A percentile compares a stretch with the other conserved stretches of the same genome.
phyloP scores from a whole-genome alignment of 2,113 vertebrate genomes.

The Epinephelus moara region DNA sequence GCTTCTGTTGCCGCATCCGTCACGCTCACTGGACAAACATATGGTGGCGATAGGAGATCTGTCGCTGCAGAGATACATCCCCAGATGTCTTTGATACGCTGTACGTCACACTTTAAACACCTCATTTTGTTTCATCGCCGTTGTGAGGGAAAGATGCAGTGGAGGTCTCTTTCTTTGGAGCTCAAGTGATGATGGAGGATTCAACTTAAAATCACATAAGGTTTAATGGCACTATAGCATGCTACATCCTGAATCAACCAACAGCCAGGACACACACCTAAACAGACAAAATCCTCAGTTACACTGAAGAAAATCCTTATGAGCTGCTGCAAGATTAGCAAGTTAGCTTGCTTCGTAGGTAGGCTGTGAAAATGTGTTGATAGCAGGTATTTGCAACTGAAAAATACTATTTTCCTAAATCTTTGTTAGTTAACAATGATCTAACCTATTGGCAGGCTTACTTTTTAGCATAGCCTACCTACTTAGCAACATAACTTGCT shows the following conservation, averaged over 20 bases:
- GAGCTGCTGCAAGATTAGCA: too few species aligned
- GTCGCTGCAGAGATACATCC: slow-evolving; percentile 6
- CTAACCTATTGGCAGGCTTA: too few species aligned
- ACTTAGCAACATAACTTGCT: too few species aligned
- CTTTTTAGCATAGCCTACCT: too few species aligned
- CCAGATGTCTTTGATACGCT: slow-evolving; percentile 3
- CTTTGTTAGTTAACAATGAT: too few species aligned
- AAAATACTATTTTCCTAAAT: too few species aligned
- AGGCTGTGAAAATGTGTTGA: too few species aligned
- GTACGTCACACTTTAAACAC: slow-evolving; percentile 18
- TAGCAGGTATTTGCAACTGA: too few species aligned
- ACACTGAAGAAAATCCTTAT: too few species aligned
- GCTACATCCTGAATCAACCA: background rate
- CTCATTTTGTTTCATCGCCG: background rate
- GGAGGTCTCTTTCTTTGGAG: background rate
- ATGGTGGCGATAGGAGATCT: slow-evolving; percentile 7
- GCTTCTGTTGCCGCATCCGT: slow-evolving; percentile 10
- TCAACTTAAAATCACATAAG: background rate
- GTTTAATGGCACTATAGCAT: background rate
- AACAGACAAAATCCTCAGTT: too few species aligned
- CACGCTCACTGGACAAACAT: slow-evolving; percentile 9
- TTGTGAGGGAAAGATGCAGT: background rate
- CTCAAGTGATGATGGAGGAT: background rate
- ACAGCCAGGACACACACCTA: background rate
- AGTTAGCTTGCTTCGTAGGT: too few species aligned